These are phyloP conservation scores for Prunella strophiata DNA, from an alignment of 2,797 vertebrate genomes.

Conservation along the genomic window DNA sequence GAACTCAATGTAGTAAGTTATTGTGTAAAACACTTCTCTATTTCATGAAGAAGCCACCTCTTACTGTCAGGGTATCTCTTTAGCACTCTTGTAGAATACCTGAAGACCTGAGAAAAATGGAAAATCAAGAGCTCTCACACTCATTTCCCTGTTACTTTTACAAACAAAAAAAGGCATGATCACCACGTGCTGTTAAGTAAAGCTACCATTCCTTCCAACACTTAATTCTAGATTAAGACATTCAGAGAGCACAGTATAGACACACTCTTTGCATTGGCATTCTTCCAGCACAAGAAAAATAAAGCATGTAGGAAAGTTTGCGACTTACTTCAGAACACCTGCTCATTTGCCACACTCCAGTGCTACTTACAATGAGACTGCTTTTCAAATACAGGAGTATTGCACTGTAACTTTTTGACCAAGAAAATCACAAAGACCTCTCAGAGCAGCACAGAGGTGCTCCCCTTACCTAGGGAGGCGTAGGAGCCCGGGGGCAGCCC, in stretches of 20 bases:
- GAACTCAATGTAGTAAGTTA: rapidly evolving
- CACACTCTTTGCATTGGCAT: background rate
- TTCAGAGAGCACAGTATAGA: background rate
- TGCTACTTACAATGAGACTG: rapidly evolving
- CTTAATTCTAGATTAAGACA: background rate
- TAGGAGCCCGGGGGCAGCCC: conserved; percentile 88
- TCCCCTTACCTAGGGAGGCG: conserved; percentile 89
- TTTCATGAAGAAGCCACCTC: background rate
- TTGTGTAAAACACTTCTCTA: background rate
- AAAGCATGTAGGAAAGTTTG: background rate
- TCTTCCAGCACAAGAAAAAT: background rate
- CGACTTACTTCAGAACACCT: background rate
- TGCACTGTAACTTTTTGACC: background rate
- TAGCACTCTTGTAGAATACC: background rate
- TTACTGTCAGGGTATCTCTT: background rate
- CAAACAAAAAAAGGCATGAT: background rate
- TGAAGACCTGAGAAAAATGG: background rate
- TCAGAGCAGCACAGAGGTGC: background rate
- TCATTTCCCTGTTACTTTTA: background rate
- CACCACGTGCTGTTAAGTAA: background rate
- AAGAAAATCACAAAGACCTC: background rate
- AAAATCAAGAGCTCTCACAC: background rate
- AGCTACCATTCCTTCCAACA: background rate
- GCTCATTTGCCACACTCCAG: background rate
- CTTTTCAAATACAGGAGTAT: rapidly evolving